Conservation (phyloP, 2,797 vertebrate species). For the Scyliorhinus canicula region DNA sequence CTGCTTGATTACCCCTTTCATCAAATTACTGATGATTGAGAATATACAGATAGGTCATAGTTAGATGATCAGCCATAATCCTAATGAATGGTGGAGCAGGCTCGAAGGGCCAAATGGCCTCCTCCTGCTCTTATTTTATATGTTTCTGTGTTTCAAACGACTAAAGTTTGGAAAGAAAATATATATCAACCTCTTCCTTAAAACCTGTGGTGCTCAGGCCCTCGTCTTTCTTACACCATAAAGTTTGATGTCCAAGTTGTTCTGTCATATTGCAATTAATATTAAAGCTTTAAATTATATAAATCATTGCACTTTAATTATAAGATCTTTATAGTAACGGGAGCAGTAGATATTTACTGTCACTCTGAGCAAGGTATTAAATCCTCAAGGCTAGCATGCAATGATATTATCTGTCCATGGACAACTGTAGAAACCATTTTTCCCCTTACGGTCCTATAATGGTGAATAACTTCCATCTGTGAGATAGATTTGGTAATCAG, state of each 20-base stretch:
- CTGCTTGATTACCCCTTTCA: too few relatives aligned
- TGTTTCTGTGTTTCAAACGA: neutral
- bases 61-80: too few relatives aligned
- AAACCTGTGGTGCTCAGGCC: neutral
- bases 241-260: neutral
- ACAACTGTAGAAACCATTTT: neutral
- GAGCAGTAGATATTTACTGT: too few relatives aligned
- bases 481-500: neutral
- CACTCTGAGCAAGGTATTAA: neutral
- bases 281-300: neutral
- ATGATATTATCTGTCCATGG: neutral
- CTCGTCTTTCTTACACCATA: neutral
- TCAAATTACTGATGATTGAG: too few relatives aligned
- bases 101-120: too few relatives aligned
- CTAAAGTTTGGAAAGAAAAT: neutral
- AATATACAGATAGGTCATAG: too few relatives aligned
- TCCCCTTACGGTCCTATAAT: neutral
- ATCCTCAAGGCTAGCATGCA: neutral
- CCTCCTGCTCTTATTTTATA: too few relatives aligned
- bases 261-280: neutral
- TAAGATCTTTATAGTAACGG: too few relatives aligned
- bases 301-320: neutral
- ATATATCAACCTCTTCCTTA: neutral
- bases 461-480: neutral
- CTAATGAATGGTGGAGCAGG: too few relatives aligned